phyloP scores from a whole-genome alignment of 2,888 invertebrate genomes.

The Pachydiplax longipennis region DNA sequence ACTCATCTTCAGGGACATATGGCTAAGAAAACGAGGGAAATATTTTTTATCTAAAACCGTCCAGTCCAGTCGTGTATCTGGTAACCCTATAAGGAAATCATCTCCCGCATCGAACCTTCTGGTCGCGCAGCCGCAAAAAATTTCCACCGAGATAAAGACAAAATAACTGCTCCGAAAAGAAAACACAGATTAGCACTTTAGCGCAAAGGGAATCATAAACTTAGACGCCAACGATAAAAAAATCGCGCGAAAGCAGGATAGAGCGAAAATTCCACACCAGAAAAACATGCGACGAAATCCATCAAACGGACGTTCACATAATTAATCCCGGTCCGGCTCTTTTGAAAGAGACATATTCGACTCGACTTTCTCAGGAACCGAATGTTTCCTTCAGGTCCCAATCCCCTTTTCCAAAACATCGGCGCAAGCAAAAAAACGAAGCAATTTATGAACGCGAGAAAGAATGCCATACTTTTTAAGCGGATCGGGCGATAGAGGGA shows the following conservation, averaged over 20 bases:
- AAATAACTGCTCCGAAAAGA: neutral
- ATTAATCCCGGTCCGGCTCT: neutral
- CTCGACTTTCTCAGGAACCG: neutral
- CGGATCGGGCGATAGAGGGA: neutral
- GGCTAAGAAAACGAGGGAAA: too few species aligned
- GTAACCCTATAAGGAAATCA: neutral
- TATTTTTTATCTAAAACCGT: neutral
- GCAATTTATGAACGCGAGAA: neutral
- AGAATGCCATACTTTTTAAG: neutral
- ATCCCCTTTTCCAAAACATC: neutral
- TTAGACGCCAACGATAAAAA: neutral
- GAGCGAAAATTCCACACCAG: neutral
- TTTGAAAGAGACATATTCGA: neutral
- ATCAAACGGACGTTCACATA: neutral
- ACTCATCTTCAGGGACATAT: too few species aligned
- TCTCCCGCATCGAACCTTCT: neutral
- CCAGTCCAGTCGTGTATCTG: neutral
- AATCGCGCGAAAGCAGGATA: neutral
- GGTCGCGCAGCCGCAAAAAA: neutral
- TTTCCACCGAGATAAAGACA: neutral
- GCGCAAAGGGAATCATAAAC: neutral
- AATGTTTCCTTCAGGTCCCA: neutral
- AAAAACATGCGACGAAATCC: neutral
- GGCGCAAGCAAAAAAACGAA: neutral
- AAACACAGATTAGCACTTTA: neutral